Conservation (phyloP, 2,888 invertebrate genomes). For the Dasysyrphus tricinctus region DNA sequence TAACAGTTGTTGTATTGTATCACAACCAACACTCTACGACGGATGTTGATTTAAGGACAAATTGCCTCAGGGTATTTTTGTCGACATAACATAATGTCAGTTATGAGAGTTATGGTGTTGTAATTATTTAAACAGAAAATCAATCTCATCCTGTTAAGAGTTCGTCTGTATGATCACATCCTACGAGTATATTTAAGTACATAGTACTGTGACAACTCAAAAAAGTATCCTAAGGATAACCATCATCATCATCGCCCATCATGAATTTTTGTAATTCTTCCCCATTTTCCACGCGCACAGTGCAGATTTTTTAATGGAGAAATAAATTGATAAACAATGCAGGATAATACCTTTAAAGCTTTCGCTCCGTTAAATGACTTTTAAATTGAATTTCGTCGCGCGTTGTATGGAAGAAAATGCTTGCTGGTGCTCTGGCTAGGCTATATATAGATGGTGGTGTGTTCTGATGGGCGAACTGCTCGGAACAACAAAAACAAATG, state of each 20-base stretch:
- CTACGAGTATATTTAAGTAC: not conserved
- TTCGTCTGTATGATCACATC: slow-evolving; percentile 5
- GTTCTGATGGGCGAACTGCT: slow-evolving; percentile 4
- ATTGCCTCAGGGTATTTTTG: slow-evolving; percentile 58
- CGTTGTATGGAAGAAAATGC: slow-evolving; percentile 54
- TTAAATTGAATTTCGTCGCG: slow-evolving; percentile 77
- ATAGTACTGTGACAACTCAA: not conserved
- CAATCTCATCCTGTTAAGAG: slow-evolving; percentile 40
- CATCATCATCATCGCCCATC: not conserved
- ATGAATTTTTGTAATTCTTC: slow-evolving; percentile 13
- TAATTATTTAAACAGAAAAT: slow-evolving; percentile 67
- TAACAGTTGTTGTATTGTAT: slow-evolving; percentile 55
- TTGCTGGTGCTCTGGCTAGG: not conserved
- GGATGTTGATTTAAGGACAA: slow-evolving; percentile 4
- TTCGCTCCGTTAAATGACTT: slow-evolving; percentile 78
- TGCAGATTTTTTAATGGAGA: slow-evolving; percentile 76
- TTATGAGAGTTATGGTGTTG: slow-evolving; percentile 70
- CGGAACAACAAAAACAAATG: slow-evolving; percentile 15
- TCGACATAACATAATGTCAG: slow-evolving; percentile 70
- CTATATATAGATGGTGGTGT: slow-evolving; percentile 5
- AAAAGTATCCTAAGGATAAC: slow-evolving; percentile 44
- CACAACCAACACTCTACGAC: not conserved
- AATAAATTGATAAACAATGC: slow-evolving; percentile 78
- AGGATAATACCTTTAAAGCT: slow-evolving; percentile 77
- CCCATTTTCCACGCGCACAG: slow-evolving; percentile 54